Percentiles rank a stretch among this genome's conserved stretches.
These are phyloP conservation scores for Indri indri DNA, from an alignment of 2,113 vertebrate genomes.

Conservation along the genomic window DNA sequence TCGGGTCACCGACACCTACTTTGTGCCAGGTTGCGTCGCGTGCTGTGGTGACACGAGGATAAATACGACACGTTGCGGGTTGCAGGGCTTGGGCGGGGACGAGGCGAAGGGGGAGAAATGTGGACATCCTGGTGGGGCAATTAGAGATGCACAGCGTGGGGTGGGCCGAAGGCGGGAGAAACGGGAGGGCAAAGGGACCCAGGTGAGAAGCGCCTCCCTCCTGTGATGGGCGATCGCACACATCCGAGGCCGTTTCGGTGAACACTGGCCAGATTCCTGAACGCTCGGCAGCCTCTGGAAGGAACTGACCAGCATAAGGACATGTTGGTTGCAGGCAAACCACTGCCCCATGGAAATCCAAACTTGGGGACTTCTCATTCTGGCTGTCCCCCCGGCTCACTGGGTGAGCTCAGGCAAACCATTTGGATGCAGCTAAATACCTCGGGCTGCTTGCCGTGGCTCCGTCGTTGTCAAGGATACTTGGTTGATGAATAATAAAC, in stretches of 20 bases:
- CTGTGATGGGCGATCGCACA: accelerated
- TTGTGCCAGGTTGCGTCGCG: neutral
- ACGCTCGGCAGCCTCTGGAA: neutral
- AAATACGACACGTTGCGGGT: accelerated
- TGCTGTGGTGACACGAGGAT: accelerated
- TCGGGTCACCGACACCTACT: accelerated
- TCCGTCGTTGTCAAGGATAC: neutral
- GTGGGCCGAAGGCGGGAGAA: neutral
- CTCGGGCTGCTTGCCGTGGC: neutral
- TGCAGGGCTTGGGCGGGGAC: accelerated
- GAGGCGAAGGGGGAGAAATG: accelerated
- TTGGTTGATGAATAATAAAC: neutral
- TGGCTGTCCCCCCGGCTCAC: neutral
- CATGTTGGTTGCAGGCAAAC: neutral
- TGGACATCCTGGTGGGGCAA: neutral
- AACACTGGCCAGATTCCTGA: neutral
- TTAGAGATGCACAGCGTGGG: accelerated
- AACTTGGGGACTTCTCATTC: neutral
- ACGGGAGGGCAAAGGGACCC: accelerated
- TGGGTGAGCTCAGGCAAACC: neutral
- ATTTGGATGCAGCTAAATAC: neutral
- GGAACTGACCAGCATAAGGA: neutral
- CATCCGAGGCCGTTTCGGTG: neutral
- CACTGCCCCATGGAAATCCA: neutral
- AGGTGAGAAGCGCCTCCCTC: accelerated